A percentile compares a stretch with the other conserved stretches of the same genome.
Conservation (phyloP, 2,888 invertebrate species). For the Lasiommata megera region DNA sequence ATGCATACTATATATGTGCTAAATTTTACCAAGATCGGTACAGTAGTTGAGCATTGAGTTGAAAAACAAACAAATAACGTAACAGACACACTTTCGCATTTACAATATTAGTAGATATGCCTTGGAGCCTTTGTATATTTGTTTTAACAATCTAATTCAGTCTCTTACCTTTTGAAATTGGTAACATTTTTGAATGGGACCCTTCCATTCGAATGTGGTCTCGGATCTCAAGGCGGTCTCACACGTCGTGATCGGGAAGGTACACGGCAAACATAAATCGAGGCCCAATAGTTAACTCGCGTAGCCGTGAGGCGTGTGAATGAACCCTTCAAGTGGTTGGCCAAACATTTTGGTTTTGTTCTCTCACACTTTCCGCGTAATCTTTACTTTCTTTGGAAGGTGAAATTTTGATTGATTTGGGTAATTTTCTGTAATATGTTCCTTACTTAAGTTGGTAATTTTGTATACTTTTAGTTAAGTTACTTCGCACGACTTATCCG, state of each 20-base stretch:
- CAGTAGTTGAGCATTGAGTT: too few species aligned
- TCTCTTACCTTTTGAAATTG: constrained; percentile 23
- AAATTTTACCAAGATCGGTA: too few species aligned
- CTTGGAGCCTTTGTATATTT: constrained; percentile 32
- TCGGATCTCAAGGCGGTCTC: constrained; percentile 56
- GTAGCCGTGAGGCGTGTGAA: constrained; percentile 58
- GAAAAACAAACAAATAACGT: too few species aligned
- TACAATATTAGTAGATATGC: constrained; percentile 8
- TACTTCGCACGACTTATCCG: too few species aligned
- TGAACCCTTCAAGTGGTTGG: constrained; percentile 43
- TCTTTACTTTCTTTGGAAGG: constrained; percentile 44
- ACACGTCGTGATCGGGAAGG: constrained; percentile 56
- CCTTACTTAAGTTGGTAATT: neutral
- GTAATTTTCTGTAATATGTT: constrained; percentile 12
- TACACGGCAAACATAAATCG: constrained; percentile 60
- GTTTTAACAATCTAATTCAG: constrained; percentile 22
- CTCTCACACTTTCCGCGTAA: constrained; percentile 39
- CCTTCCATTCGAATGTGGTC: constrained; percentile 28
- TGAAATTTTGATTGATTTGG: constrained; percentile 31
- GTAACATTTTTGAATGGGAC: constrained; percentile 19
- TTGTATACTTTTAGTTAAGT: too few species aligned
- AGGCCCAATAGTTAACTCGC: constrained; percentile 56
- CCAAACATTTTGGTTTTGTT: constrained; percentile 24
- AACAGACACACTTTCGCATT: too few species aligned
- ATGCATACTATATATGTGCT: too few species aligned